Evolutionary conservation across 64 coral and sea anemone genomes (phyloP), one percentile per base, ranked within the genome.

Genomic region (Porites lutea): DNA sequence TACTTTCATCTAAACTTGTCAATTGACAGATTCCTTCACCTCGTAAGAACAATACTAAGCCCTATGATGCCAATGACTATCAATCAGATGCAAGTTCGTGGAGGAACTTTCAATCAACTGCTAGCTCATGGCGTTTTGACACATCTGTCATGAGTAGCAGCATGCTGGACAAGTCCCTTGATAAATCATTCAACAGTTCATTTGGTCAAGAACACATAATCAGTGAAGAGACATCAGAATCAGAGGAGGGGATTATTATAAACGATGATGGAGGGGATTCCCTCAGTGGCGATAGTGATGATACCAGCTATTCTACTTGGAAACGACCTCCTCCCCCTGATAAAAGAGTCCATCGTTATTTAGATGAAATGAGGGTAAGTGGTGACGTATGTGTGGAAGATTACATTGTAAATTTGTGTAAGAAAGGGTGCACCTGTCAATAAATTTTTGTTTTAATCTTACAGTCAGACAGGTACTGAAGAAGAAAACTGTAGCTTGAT

Each of bases 341-440:
- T 67, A 93, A 85, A 18, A 87, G 82, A 59, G 59, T 37, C 43
- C 95, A 97, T 22, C 92, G 92, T 15, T 97, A 97, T 77, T 89
- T 94, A 18, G 95, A 97, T 57, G 95, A 97, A 70, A 97, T 97
- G 95, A 94, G 79, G 88, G 95, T 96, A 43, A 86, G 86, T 20
- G 20, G 13, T 11, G 16, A 37, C 14, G 13, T 16, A 23, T 2
- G 19, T 5, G 0, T 6, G 50, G 16, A 52, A 52, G n/a, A 20
- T 5, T 19, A 16, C 74, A 37, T 37, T 37, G 27, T 37, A 37
- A 37, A 37, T 37, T 37, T 37, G 27, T 0, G 27, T 0, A 37
- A 37, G 27, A 37, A 37, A 37, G 27, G 27, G 27, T 37, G 27
- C 27, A 37, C 27, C 27, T 37, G 27, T 37, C 27, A 37, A 37